phyloP scores from a whole-genome alignment of 2,797 vertebrate species.

The Coluber constrictor region DNA sequence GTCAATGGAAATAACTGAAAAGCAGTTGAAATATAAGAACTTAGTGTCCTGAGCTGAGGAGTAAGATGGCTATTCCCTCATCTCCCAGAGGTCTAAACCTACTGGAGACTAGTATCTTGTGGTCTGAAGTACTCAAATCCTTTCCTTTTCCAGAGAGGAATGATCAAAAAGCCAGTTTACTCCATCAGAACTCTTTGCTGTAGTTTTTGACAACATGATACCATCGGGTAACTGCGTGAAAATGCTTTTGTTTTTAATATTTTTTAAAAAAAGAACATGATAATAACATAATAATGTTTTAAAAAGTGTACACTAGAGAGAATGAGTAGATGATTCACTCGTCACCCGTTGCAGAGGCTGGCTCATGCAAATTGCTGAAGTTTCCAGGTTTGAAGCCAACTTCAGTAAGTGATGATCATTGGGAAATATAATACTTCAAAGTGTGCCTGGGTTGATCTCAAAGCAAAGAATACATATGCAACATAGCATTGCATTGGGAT shows the following conservation, averaged over 20 bases:
- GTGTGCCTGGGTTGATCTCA: neutral
- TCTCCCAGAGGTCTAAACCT: neutral
- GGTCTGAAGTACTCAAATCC: neutral
- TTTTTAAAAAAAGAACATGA: neutral
- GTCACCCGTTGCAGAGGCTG: neutral
- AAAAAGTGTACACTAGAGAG: neutral
- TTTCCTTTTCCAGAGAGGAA: neutral
- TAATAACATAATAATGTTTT: neutral
- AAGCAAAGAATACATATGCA: neutral
- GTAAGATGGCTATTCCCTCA: neutral
- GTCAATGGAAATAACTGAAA: neutral
- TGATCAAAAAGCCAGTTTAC: neutral
- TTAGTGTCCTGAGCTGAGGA: neutral
- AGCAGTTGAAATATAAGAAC: neutral
- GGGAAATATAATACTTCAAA: constrained; percentile 7
- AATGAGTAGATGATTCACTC: constrained; percentile 10
- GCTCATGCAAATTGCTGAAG: constrained; percentile 8
- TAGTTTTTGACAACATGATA: neutral
- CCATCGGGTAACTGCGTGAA: neutral
- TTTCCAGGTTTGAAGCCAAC: constrained; percentile 8
- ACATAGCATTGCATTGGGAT: fast-evolving
- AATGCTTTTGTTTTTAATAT: neutral
- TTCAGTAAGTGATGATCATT: neutral
- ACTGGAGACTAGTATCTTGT: neutral
- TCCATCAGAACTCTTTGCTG: neutral